These are phyloP conservation scores for Bungarus multicinctus DNA, from an alignment of 2,113 vertebrate genomes.

Conservation along the genomic window DNA sequence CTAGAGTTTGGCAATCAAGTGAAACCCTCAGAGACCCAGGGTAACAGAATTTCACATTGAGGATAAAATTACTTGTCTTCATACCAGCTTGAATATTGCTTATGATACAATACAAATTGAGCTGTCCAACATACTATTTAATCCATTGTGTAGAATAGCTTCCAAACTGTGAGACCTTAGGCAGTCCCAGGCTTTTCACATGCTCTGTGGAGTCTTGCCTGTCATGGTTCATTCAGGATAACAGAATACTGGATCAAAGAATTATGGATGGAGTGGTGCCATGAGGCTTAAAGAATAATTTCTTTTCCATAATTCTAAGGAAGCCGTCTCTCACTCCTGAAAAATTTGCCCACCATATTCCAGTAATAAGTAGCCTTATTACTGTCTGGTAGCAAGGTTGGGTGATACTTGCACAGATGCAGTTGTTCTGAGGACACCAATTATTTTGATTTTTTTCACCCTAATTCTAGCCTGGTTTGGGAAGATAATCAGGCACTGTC, in stretches of 20 bases:
- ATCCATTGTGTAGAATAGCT: not conserved
- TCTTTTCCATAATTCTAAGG: not conserved
- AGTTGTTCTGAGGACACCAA: not conserved
- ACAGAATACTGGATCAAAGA: not conserved
- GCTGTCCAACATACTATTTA: not conserved
- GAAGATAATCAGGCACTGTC: not conserved
- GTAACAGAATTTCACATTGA: not conserved
- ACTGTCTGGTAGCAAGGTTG: not conserved
- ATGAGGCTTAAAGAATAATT: not conserved
- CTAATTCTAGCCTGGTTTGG: not conserved
- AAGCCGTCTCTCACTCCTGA: not conserved
- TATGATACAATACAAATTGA: not conserved
- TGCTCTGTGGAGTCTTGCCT: not conserved
- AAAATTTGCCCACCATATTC: not conserved
- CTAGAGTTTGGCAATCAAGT: not conserved
- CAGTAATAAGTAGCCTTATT: not conserved
- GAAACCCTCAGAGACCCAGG: not conserved
- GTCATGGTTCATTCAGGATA: not conserved
- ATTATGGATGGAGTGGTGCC: not conserved
- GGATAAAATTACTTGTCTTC: not conserved
- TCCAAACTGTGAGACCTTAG: not conserved
- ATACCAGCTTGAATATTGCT: not conserved
- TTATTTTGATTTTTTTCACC: not conserved
- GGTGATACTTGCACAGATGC: not conserved
- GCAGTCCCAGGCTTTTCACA: not conserved